Conservation (phyloP, 2,888 invertebrate genomes). For the Dryobotodes eremita region DNA sequence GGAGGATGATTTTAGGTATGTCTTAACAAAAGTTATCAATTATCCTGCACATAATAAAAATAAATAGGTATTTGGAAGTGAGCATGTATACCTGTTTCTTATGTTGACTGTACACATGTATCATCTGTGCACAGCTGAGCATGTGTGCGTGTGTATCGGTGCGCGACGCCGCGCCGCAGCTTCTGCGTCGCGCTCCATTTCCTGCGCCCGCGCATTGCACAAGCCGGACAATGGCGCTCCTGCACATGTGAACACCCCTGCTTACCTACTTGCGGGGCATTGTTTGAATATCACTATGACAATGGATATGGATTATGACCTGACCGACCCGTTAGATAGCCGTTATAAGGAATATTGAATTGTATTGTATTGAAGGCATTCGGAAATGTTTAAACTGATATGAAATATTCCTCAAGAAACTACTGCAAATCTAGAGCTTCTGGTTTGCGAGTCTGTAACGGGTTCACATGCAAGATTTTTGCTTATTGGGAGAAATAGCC, state of each 20-base stretch:
- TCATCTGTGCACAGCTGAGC: conserved; percentile 15
- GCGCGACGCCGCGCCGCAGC: conserved; percentile 66
- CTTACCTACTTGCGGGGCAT: conserved; percentile 51
- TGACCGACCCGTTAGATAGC: conserved; percentile 47
- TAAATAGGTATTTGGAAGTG: too few relatives aligned
- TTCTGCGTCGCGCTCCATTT: conserved; percentile 84
- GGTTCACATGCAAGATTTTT: too few relatives aligned
- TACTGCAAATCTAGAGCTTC: not conserved
- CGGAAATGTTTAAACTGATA: conserved; percentile 22
- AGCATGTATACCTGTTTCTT: not conserved
- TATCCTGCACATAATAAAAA: too few relatives aligned
- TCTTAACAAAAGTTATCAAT: too few relatives aligned
- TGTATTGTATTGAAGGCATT: conserved; percentile 47
- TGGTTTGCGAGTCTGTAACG: not conserved
- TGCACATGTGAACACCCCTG: conserved; percentile 60
- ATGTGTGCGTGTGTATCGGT: conserved; percentile 62
- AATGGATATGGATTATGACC: conserved; percentile 59
- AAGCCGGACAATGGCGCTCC: conserved; percentile 69
- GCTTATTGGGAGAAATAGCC: not conserved
- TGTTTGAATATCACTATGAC: conserved; percentile 64
- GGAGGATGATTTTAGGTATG: too few relatives aligned
- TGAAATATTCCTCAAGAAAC: conserved; percentile 18
- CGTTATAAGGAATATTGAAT: conserved; percentile 52
- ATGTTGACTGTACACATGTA: conserved; percentile 16
- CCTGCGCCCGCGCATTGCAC: conserved; percentile 70